Conservation (phyloP, 2,797 vertebrate genomes). For the Peromyscus nudipes region DNA sequence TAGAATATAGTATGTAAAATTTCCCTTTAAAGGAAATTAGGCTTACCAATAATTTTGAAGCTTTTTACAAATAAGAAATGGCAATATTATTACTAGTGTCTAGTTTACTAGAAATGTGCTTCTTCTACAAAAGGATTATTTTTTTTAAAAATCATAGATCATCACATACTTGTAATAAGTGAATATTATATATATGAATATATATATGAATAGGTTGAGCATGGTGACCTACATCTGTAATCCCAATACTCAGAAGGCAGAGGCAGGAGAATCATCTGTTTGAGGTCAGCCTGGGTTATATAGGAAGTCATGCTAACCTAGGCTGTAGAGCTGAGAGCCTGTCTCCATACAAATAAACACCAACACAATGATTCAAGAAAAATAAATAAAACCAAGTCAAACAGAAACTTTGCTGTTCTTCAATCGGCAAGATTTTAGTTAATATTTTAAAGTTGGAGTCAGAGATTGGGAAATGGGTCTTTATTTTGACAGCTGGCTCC, state of each 20-base stretch:
- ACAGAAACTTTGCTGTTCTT: neutral
- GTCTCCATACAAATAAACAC: neutral
- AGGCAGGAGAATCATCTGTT: neutral
- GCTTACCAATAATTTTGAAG: neutral
- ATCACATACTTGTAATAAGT: neutral
- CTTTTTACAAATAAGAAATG: conserved; percentile 9
- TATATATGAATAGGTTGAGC: neutral
- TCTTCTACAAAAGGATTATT: neutral
- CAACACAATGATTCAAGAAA: neutral
- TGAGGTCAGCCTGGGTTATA: neutral
- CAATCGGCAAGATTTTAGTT: neutral
- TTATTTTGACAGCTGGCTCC: neutral
- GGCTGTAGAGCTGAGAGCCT: neutral
- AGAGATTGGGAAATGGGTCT: neutral
- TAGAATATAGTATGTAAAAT: neutral
- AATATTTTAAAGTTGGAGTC: neutral
- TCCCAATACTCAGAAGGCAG: neutral
- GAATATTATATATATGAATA: neutral
- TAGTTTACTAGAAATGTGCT: neutral
- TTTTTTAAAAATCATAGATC: neutral
- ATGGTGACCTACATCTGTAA: neutral
- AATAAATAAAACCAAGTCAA: neutral
- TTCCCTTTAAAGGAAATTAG: neutral
- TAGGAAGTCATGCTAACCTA: neutral
- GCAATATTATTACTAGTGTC: neutral